These are phyloP conservation scores for Dipodomys ordii DNA, from an alignment of 2,113 vertebrate genomes.

Conservation along the genomic window DNA sequence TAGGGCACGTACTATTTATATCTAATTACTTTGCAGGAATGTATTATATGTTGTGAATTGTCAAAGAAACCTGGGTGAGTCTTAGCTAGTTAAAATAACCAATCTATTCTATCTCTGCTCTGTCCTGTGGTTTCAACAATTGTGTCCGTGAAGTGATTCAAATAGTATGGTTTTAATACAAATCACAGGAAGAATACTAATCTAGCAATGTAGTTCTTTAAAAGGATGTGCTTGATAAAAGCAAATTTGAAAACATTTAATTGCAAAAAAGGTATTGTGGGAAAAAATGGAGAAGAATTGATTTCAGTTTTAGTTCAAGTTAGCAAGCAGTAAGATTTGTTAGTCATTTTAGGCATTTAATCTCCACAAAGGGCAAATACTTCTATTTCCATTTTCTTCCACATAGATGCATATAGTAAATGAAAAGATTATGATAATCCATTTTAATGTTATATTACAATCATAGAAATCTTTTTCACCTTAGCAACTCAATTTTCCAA, in stretches of 20 bases:
- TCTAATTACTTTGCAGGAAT: not conserved
- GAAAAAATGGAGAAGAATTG: not conserved
- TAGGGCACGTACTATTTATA: conserved; percentile 15
- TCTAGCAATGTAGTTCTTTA: not conserved
- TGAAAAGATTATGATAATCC: conserved; percentile 6
- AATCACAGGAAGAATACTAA: not conserved
- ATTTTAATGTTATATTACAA: conserved; percentile 30
- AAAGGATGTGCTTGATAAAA: not conserved
- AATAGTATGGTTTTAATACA: not conserved
- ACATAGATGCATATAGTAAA: not conserved
- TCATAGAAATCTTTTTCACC: not conserved
- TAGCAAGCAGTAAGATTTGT: not conserved
- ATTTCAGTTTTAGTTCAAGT: conserved; percentile 36
- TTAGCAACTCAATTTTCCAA: not conserved
- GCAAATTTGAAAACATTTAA: conserved; percentile 19
- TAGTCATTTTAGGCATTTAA: conserved; percentile 2
- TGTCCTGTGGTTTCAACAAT: not conserved
- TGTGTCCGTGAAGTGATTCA: not conserved
- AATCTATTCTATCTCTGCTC: not conserved
- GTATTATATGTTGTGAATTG: not conserved
- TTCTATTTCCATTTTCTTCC: conserved; percentile 54
- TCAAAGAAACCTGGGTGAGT: not conserved
- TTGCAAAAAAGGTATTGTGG: not conserved
- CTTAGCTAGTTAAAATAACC: not conserved
- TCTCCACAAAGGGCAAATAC: conserved; percentile 32